phyloP scores from a whole-genome alignment of 64 coral and sea anemone genomes.

The Trachythela sp. region DNA sequence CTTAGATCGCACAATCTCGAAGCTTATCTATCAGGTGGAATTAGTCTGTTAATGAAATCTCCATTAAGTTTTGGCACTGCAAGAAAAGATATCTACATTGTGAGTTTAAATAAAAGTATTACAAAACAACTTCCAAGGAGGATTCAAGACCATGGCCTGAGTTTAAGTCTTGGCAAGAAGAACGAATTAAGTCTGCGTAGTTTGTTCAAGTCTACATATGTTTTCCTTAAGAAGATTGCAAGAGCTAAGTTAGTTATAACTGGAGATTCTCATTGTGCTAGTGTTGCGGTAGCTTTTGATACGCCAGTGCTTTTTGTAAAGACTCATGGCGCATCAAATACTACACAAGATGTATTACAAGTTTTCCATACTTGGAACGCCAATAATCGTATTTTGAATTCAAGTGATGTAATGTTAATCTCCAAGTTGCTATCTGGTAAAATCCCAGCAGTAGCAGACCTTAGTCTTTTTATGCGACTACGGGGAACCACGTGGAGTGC shows the following conservation, averaged over 20 bases:
- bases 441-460: not conserved
- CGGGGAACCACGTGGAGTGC: constrained; percentile 34
- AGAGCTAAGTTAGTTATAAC: not conserved
- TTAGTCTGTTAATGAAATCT: not conserved
- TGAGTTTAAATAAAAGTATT: not conserved
- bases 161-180: not conserved
- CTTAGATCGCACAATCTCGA: not conserved
- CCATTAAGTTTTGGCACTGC: not conserved
- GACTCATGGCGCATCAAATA: not conserved
- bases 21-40: not conserved
- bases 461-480: constrained; percentile 26
- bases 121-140: not conserved
- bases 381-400: not conserved
- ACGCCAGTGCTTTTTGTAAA: not conserved
- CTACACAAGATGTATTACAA: not conserved
- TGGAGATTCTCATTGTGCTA: not conserved
- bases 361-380: not conserved
- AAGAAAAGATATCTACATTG: constrained; percentile 20
- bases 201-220: not conserved
- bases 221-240: not conserved
- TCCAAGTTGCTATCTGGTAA: not conserved
- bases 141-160: constrained; percentile 3
- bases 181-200: not conserved
- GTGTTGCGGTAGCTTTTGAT: not conserved
- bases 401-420: not conserved